phyloP scores from a whole-genome alignment of 2,888 invertebrate genomes.

The Coleophora deauratella region DNA sequence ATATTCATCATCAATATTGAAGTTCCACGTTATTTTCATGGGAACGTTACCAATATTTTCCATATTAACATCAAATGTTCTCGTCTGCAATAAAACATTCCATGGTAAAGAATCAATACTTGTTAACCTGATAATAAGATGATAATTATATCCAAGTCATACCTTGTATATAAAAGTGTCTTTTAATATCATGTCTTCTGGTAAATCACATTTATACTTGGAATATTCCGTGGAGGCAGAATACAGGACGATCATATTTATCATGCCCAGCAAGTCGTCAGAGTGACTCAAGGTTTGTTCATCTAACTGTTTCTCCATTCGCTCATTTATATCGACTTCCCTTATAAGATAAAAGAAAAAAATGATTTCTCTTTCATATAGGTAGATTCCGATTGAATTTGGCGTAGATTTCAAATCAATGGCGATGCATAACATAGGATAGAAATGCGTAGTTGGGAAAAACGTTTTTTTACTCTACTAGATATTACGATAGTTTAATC shows the following conservation, averaged over 20 bases:
- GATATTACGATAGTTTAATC: no score
- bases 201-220: conserved; percentile 54
- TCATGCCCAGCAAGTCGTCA: conserved; percentile 28
- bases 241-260: conserved; percentile 60
- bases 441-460: no score
- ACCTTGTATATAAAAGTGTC: conserved; percentile 75
- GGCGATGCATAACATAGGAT: no score
- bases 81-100: conserved; percentile 29
- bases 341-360: no score
- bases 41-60: conserved; percentile 51
- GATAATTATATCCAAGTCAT: not conserved
- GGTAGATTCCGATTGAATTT: no score
- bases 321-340: conserved; percentile 40
- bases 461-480: no score
- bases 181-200: conserved; percentile 49
- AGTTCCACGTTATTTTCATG: conserved; percentile 53
- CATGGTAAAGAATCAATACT: no score
- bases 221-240: conserved; percentile 69
- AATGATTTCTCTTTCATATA: no score
- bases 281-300: conserved; percentile 33
- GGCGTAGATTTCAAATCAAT: no score
- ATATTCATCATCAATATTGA: conserved; percentile 55
- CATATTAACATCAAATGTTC: conserved; percentile 45
- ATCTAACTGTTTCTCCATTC: conserved; percentile 35
- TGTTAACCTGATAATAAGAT: no score